Conservation (phyloP, 1,140 invertebrate species). For the Ceratoteleas bidentatus region DNA sequence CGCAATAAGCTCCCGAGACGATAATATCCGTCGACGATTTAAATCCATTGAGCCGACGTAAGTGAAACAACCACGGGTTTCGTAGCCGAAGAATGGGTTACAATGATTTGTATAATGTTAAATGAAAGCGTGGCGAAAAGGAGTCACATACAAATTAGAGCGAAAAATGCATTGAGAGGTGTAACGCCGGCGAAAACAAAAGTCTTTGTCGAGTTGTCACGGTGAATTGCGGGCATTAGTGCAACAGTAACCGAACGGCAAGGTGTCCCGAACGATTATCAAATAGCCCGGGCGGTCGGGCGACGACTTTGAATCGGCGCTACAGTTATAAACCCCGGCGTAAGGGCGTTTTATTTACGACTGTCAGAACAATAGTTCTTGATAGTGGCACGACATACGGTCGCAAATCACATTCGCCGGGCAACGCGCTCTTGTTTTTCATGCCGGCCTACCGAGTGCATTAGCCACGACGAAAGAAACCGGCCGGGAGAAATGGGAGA, state of each 20-base stretch:
- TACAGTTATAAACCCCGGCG: conserved; percentile 66
- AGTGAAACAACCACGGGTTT: too few relatives aligned
- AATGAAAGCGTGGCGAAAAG: neutral
- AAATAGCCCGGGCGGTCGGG: conserved; percentile 46
- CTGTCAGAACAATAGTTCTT: conserved; percentile 64
- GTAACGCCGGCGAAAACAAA: conserved; percentile 32
- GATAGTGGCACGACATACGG: conserved; percentile 65
- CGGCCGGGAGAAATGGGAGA: conserved; percentile 50
- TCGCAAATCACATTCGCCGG: conserved; percentile 69
- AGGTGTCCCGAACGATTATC: conserved; percentile 49
- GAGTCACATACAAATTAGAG: conserved; percentile 13
- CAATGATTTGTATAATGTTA: too few relatives aligned
- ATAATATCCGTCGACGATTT: too few relatives aligned
- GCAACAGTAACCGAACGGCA: conserved; percentile 31
- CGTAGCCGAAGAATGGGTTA: too few relatives aligned
- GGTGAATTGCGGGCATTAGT: conserved; percentile 40
- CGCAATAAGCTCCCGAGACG: too few relatives aligned
- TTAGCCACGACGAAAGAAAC: conserved; percentile 49
- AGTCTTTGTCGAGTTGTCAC: conserved; percentile 46
- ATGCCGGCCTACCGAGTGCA: conserved; percentile 46
- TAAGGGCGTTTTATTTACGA: conserved; percentile 72
- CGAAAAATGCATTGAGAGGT: conserved; percentile 23
- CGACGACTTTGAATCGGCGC: conserved; percentile 49
- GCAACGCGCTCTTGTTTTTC: conserved; percentile 27
- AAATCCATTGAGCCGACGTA: too few relatives aligned